Evolutionary conservation across 1,140 invertebrate species (phyloP).

Genomic region (Lanistes nyassanus): DNA sequence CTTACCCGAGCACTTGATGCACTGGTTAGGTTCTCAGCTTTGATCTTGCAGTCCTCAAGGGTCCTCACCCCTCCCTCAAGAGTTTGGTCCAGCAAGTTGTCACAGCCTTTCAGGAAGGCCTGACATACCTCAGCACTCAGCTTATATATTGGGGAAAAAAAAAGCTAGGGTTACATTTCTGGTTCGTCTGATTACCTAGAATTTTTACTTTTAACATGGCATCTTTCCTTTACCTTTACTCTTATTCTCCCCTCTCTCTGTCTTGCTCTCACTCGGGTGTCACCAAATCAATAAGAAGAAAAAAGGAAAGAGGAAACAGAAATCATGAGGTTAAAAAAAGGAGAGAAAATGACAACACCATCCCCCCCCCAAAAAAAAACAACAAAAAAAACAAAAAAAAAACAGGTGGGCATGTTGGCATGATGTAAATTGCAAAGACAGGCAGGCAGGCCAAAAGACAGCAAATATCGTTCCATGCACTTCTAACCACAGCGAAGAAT

Average conservation of each 20-base stretch:
- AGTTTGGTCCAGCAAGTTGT: conserved; percentile 51
- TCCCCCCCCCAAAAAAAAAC: neutral
- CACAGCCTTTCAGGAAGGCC: conserved; percentile 55
- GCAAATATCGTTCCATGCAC: too few species aligned
- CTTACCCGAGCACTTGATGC: conserved; percentile 33
- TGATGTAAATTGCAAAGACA: too few species aligned
- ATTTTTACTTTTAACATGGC: conserved; percentile 4
- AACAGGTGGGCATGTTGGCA: too few species aligned
- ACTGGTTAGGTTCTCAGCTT: conserved; percentile 33
- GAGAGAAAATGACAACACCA: too few species aligned
- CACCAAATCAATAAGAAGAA: conserved; percentile 1
- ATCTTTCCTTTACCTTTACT: neutral
- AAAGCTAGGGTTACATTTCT: neutral
- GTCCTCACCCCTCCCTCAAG: conserved; percentile 51
- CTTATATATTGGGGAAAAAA: conserved; percentile 35
- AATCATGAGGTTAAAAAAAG: too few species aligned
- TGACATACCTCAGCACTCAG: conserved; percentile 47
- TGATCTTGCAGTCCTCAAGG: conserved; percentile 49
- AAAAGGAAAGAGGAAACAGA: too few species aligned
- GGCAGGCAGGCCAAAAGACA: too few species aligned
- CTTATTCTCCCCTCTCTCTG: neutral
- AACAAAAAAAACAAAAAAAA: neutral
- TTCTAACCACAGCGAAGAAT: too few species aligned
- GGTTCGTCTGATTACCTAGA: neutral
- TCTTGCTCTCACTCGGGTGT: neutral